Evolutionary conservation across 2,113 vertebrate genomes (phyloP), one percentile per base, ranked within the genome.

Genomic region (Guaruba guarouba): DNA sequence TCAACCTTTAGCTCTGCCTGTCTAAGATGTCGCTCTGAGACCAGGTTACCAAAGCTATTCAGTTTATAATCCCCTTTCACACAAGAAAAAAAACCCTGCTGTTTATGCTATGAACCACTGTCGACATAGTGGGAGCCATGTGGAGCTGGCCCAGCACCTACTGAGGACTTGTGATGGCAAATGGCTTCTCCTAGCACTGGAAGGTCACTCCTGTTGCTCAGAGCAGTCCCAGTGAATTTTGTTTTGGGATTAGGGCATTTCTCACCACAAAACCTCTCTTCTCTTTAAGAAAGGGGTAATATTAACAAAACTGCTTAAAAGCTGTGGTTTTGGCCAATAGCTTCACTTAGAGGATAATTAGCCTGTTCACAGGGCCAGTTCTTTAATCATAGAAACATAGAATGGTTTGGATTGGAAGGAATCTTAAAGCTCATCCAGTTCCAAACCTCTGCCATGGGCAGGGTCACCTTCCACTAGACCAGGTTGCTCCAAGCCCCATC

Each of bases 281-380:
- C 24, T 33, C 23, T 9, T 66, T 46, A 33, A 51, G 49, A 74
- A 76, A 48, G 14, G 10, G 33, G 9, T 8, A 28, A 6, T 17
- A n/a, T 64, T 66, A 86, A 64, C 9, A 66, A 78, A 93, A 62
- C 15, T 24, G 24, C 27, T 59, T 81, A 11, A 76, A 71, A 82
- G 24, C 41, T 61, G 17, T 15, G 9, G 2, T 0, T 93, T 93
- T 54, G 73, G 48, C 33, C 55, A 28, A 37, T 31, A 29, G 49
- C 20, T 76, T 66, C 52, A 10, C 3, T 3, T 22, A 11, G 49
- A 83, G 18, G 8, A 31, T 57, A 81, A 88, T 0, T 27, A 31
- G 17, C 54, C 71, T 2, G 0, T 39, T 64, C 66, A 27, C 3
- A 4, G 35, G 33, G 49, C 15, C 1, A 0, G 29, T 46, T 69